phyloP scores from a whole-genome alignment of 64 coral and sea anemone species.

The Cladopsammia gracilis region DNA sequence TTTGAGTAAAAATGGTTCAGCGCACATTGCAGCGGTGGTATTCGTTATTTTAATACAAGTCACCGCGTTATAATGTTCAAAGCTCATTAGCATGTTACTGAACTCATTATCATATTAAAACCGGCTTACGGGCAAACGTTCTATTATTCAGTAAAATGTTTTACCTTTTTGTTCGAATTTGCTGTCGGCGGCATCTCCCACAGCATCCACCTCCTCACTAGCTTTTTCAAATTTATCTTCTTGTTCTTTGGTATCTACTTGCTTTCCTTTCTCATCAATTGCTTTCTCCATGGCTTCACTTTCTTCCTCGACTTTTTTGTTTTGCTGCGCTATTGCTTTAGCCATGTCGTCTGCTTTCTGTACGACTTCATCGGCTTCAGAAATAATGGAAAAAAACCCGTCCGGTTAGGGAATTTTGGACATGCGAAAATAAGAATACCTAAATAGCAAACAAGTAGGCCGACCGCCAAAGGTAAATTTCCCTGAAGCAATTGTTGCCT shows the following conservation, averaged over 20 bases:
- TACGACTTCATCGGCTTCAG: conserved; percentile 46
- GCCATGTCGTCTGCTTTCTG: conserved; percentile 58
- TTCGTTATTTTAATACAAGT: no score
- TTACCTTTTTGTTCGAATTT: conserved; percentile 32
- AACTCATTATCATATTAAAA: no score
- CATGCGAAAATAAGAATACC: no score
- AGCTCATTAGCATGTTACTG: no score
- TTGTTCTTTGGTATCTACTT: conserved; percentile 41
- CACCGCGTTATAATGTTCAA: no score
- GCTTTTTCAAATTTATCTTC: conserved; percentile 76
- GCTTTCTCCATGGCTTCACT: conserved; percentile 65
- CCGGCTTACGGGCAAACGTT: no score
- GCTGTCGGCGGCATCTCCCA: conserved; percentile 31
- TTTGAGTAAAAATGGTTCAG: no score
- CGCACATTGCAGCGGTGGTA: no score
- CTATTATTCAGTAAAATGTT: background rate
- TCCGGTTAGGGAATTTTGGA: no score
- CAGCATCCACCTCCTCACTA: conserved; percentile 36
- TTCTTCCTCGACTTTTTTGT: conserved; percentile 66
- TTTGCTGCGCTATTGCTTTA: conserved; percentile 51
- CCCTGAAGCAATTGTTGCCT: no score
- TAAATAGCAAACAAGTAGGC: no score
- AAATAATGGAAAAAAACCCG: background rate
- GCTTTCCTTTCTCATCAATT: conserved; percentile 54
- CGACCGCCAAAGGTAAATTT: no score